Base-by-base conservation (phyloP, 2,797 vertebrate genomes). In the Artibeus lituratus region DNA sequence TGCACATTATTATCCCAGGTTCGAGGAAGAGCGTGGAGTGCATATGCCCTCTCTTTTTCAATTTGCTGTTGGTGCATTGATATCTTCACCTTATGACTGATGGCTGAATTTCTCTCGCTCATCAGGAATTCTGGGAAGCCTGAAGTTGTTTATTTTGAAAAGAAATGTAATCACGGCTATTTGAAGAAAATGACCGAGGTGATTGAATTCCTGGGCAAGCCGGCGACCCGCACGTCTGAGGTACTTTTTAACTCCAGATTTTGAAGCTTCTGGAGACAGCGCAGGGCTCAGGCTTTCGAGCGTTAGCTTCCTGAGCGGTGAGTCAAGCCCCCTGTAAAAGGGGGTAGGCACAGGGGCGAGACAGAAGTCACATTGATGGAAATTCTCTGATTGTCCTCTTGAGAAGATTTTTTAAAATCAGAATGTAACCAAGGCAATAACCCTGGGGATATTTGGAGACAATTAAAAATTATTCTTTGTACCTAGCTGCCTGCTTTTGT, bases 101-200 rank as follows among this genome's bases (percentile, higher is more conserved):
- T 92, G 90, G 90, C 51, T 80, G 85, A 67, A 77, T 91, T 81
- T 90, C 86, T 96, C 59, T 90, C 57, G 87, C 87, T 90, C 84
- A 51, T 53, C 49, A 94, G 65, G 42, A 82, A 77, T 92, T 87
- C 96, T 92, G 82, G 53, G 82, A 94, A 92, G 90, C 3, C 91
- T 49, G 10, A 53, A 92, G 67, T 87, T 94, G 90, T 97, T 98
- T 97, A 87, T 94, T 97, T 96, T 97, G 65, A 42, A 95, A 94
- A 95, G 86, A 55, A 95, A 97, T 69, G 37, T 94, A 95, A 97
- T 94, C 89, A 96, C 0, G 8, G 86, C 92, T 96, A 94, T 97
- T 97, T 94, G 94, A 90, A 96, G 96, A 92, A 97, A 97, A 97
- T 94, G 88, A 87, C 90, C 15, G 12, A 80, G 39, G 94, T 91